Evolutionary conservation across 2,797 vertebrate genomes (phyloP).

Genomic region (Oreortyx pictus): DNA sequence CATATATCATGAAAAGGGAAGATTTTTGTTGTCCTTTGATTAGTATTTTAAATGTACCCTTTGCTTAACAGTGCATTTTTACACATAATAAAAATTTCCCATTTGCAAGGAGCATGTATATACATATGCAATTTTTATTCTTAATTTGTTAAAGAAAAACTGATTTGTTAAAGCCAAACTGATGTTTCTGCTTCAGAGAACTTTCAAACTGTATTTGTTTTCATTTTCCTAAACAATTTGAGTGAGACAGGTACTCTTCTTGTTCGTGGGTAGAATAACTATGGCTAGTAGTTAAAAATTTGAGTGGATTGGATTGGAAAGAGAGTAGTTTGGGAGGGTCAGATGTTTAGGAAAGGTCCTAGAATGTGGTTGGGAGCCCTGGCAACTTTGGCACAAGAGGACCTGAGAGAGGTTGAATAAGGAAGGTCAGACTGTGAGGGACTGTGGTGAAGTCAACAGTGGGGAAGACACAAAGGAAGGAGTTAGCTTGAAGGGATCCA

Average conservation of each 20-base stretch:
- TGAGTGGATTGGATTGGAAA: not conserved
- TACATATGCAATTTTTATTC: not conserved
- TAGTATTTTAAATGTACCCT: not conserved
- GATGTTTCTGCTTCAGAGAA: not conserved
- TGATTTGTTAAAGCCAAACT: too few relatives aligned
- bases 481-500: not conserved
- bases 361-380: not conserved
- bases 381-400: not conserved
- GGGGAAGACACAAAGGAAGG: not conserved
- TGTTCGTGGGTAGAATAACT: not conserved
- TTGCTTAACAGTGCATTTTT: not conserved
- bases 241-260: not conserved
- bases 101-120: not conserved
- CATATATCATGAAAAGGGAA: not conserved
- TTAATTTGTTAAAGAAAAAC: not conserved
- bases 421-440: rapidly evolving
- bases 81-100: not conserved
- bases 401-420: not conserved
- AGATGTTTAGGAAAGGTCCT: not conserved
- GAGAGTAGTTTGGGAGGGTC: not conserved
- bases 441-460: not conserved
- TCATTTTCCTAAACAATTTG: not conserved
- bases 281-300: not conserved
- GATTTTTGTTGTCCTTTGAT: not conserved
- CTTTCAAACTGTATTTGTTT: not conserved